A percentile compares a stretch with the other conserved stretches of the same genome.
Conservation (phyloP, 2,888 invertebrate genomes). For the Bimastos eiseni region DNA sequence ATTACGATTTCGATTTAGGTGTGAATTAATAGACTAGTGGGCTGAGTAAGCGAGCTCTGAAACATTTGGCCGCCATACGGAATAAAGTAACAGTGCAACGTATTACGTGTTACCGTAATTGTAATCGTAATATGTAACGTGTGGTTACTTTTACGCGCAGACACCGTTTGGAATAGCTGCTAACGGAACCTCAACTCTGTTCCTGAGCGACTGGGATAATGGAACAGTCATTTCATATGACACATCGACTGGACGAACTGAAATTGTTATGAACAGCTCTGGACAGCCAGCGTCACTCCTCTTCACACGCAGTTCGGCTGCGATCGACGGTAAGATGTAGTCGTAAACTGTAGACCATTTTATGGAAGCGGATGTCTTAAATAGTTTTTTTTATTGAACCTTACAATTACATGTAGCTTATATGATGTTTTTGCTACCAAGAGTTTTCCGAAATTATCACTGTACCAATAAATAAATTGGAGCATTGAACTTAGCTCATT, state of each 20-base stretch:
- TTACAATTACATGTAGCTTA: too few relatives aligned
- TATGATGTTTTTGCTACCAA: too few relatives aligned
- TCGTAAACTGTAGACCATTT: too few relatives aligned
- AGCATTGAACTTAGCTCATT: too few relatives aligned
- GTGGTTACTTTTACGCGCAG: not conserved
- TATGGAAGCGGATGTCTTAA: too few relatives aligned
- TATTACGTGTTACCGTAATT: too few relatives aligned
- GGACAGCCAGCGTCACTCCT: not conserved
- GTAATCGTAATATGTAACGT: too few relatives aligned
- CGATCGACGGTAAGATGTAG: not conserved
- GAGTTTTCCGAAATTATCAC: too few relatives aligned
- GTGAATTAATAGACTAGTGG: too few relatives aligned
- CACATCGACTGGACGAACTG: not conserved
- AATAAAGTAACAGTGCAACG: not conserved
- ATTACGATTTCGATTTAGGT: too few relatives aligned
- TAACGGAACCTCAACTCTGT: not conserved
- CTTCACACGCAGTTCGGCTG: not conserved
- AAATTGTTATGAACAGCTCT: not conserved
- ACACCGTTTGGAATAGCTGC: not conserved
- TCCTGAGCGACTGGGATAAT: not conserved
- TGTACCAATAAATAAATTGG: too few relatives aligned
- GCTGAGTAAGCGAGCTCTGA: not conserved
- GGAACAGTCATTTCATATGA: slow-evolving; percentile 2
- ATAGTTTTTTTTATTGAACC: too few relatives aligned
- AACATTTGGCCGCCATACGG: not conserved